Evolutionary conservation across 2,113 vertebrate species (phyloP).

Genomic region (Brienomyrus brachyistius): DNA sequence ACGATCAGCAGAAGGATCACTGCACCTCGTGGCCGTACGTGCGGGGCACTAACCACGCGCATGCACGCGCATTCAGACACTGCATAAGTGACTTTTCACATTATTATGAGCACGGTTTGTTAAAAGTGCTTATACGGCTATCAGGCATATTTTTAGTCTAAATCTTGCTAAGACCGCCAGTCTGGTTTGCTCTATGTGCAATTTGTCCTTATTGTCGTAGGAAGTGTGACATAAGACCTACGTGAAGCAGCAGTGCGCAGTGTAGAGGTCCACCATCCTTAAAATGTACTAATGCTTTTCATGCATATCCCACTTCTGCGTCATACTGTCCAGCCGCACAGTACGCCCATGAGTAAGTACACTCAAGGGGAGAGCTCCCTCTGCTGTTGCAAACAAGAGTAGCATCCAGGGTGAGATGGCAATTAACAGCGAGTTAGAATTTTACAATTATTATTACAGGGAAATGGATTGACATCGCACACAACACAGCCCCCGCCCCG

Average conservation of each 20-base stretch:
- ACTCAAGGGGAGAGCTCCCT: not conserved
- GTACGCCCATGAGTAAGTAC: not conserved
- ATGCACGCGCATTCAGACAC: not conserved
- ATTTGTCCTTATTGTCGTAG: not conserved
- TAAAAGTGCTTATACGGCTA: not conserved
- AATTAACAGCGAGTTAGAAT: not conserved
- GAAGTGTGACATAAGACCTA: not conserved
- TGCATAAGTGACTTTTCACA: not conserved
- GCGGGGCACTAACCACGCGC: not conserved
- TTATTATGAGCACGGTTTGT: not conserved
- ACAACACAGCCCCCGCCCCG: too few species aligned
- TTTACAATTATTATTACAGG: not conserved
- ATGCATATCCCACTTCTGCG: not conserved
- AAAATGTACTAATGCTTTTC: not conserved
- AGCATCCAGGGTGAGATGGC: not conserved
- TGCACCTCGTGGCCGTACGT: not conserved
- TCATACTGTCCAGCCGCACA: not conserved
- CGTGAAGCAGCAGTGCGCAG: not conserved
- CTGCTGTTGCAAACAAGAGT: constrained; percentile 4
- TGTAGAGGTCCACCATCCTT: not conserved
- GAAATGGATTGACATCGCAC: not conserved
- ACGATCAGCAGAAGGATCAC: not conserved
- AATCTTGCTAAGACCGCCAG: not conserved
- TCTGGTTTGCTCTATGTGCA: not conserved
- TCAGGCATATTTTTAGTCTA: not conserved